Evolutionary conservation across 92 coral and sea anemone genomes (phyloP).

Genomic region (Umimayanthus kanabou): DNA sequence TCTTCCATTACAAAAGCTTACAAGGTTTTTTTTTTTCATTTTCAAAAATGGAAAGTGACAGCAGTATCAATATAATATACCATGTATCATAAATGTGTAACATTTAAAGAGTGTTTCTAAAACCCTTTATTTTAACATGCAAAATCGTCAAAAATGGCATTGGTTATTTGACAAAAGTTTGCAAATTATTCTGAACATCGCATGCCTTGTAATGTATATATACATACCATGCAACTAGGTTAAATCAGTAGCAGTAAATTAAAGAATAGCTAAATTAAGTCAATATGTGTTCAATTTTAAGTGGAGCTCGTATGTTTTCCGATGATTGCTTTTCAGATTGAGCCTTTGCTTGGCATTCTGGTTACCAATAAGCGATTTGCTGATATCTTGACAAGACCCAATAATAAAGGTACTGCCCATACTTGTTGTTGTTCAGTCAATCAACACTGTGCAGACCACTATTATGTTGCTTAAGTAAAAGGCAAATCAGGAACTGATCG

Average conservation of each 20-base stretch:
- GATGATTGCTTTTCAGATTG: constrained; percentile 58
- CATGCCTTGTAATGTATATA: not conserved
- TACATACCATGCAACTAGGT: too few relatives aligned
- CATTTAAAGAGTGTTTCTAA: too few relatives aligned
- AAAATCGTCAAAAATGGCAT: too few relatives aligned
- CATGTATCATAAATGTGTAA: too few relatives aligned
- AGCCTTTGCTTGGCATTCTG: constrained; percentile 78
- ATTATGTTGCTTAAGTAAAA: not conserved
- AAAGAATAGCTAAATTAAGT: not conserved
- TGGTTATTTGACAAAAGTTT: not conserved
- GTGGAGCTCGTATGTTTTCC: not conserved
- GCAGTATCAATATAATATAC: too few relatives aligned
- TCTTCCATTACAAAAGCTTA: too few relatives aligned
- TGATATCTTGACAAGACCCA: constrained; percentile 55
- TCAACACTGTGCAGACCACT: not conserved
- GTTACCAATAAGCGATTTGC: constrained; percentile 81
- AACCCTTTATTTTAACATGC: too few relatives aligned
- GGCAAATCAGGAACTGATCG: too few relatives aligned
- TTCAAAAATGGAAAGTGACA: too few relatives aligned
- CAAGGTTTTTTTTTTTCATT: too few relatives aligned
- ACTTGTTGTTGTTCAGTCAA: not conserved
- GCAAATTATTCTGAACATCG: not conserved
- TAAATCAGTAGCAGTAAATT: not conserved
- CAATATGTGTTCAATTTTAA: not conserved
- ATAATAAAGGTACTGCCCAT: constrained; percentile 43